A percentile compares a stretch with the other conserved stretches of the same genome.
phyloP scores from a whole-genome alignment of 1,140 invertebrate genomes.

The Leptoteleia sp. region DNA sequence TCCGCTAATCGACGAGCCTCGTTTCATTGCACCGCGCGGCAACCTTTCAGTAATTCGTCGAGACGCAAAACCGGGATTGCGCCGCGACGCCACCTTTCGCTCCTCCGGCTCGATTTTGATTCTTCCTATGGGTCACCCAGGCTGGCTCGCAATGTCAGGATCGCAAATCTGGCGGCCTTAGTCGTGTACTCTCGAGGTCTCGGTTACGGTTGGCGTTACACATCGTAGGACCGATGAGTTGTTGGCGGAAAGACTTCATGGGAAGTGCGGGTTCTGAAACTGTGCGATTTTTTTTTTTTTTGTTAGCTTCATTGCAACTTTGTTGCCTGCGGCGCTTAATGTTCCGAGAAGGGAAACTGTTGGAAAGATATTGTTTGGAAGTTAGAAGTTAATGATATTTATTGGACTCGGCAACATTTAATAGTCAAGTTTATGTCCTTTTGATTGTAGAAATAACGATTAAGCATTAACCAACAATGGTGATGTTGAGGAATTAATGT shows the following conservation, averaged over 20 bases:
- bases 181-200: conserved; percentile 66
- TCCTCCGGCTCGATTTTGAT: conserved; percentile 18
- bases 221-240: conserved; percentile 62
- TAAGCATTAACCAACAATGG: too few species aligned
- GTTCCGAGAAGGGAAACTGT: too few species aligned
- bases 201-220: conserved; percentile 60
- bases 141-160: conserved; percentile 48
- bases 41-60: conserved; percentile 17
- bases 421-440: too few species aligned
- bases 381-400: too few species aligned
- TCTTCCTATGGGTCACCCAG: conserved; percentile 37
- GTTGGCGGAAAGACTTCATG: conserved; percentile 16
- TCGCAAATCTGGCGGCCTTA: conserved; percentile 68
- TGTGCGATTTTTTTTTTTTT: too few species aligned
- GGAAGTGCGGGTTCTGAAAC: conserved; percentile 39
- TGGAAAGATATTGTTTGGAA: too few species aligned
- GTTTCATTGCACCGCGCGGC: conserved; percentile 50
- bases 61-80: conserved; percentile 29
- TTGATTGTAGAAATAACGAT: too few species aligned
- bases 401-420: too few species aligned
- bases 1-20: conserved; percentile 35
- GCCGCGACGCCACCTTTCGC: conserved; percentile 22
- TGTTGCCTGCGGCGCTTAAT: too few species aligned
- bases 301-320: too few species aligned
- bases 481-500: too few species aligned